Evolutionary conservation across 1,140 invertebrate genomes (phyloP), one percentile per base, ranked within the genome.

Genomic region (Listronotus bonariensis): DNA sequence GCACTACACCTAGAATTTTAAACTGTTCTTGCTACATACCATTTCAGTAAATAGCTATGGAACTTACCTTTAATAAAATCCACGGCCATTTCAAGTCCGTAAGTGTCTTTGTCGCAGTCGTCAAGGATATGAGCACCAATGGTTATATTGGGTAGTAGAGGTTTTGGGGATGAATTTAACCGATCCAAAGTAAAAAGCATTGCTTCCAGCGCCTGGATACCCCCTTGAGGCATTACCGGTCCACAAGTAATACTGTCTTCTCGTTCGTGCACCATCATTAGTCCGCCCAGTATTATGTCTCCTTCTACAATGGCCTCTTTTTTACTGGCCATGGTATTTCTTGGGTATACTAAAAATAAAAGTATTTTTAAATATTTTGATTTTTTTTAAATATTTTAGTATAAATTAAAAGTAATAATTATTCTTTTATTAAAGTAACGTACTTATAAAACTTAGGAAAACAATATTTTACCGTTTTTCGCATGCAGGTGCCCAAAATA

Each of bases 211-310:
- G 95, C 93, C 75, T 98, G 91, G 3, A 92, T 86, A 6, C 95
- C 94, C 1, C 95, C 95, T 77, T 97, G 94, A 0, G 93, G 92
- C 95, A 97, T 97, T 8, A 97, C 89, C 0, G 90, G 92, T 0
- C 95, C 95, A 75, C 95, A 96, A 5, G 87, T 92, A 56, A 88
- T 85, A 20, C 81, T 81, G 69, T 92, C 89, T 74, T 95, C 91
- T n/a, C 95, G 81, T 68, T 95, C 92, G 81, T 97, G 95, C 0
- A 95, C 91, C 95, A 97, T 97, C 91, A 97, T 96, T 6, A 97
- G 82, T 0, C 93, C 95, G 7, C 95, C 95, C 0, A 98, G 82
- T 3, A 92, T 82, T 4, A 92, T 81, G 73, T 96, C 88, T 0
- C 94, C 95, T 66, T 92, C 89, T 3, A 96, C 86, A 11, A 90